These are phyloP conservation scores for Vanessa atalanta DNA, from an alignment of 1,140 invertebrate genomes.

Conservation along the genomic window DNA sequence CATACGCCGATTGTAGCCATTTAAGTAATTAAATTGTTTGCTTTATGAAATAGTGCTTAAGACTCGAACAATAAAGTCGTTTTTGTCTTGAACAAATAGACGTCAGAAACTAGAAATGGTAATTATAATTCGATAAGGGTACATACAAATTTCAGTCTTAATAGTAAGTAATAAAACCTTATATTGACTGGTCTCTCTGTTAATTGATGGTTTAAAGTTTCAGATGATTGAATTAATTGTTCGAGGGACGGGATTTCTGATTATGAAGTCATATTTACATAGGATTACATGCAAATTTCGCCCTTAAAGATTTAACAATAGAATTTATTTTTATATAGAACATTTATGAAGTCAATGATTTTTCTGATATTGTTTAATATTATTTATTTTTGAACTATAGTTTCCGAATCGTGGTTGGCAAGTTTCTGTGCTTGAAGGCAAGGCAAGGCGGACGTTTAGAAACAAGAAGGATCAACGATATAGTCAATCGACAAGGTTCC, in stretches of 20 bases:
- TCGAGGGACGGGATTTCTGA: constrained; percentile 9
- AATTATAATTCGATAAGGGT: constrained; percentile 17
- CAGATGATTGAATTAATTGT: constrained; percentile 24
- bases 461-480: too few relatives aligned
- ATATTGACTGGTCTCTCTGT: neutral
- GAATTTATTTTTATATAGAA: neutral
- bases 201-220: constrained; percentile 24
- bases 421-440: too few relatives aligned
- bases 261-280: constrained; percentile 1
- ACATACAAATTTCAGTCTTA: constrained; percentile 2
- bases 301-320: neutral
- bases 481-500: too few relatives aligned
- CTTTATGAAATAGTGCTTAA: neutral
- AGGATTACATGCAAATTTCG: neutral
- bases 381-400: neutral
- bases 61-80: neutral
- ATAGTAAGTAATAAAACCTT: neutral
- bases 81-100: constrained; percentile 10
- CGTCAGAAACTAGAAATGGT: constrained; percentile 9
- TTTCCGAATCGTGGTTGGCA: too few relatives aligned
- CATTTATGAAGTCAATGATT: neutral
- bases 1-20: neutral
- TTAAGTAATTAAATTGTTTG: neutral
- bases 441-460: too few relatives aligned
- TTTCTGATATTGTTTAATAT: neutral